A percentile compares a stretch with the other conserved stretches of the same genome.
phyloP scores from a whole-genome alignment of 2,888 invertebrate species.

The Lypha dubia region DNA sequence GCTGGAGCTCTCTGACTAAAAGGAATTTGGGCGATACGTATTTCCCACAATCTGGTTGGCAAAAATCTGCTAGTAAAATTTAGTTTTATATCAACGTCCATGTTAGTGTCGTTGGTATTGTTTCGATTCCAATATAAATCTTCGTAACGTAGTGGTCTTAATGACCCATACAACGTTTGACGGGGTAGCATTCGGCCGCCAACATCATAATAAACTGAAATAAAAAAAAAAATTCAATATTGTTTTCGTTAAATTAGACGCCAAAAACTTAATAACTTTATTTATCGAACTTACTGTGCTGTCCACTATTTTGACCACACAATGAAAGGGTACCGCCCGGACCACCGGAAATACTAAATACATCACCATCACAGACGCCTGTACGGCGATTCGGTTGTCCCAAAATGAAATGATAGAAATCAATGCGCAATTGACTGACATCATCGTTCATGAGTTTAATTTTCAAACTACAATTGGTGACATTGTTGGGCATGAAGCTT shows the following conservation, averaged over 20 bases:
- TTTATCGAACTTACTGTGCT: constrained; percentile 87
- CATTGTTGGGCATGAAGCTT: constrained; percentile 87
- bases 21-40: constrained; percentile 90
- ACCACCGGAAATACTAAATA: constrained; percentile 86
- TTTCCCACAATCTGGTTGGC: constrained; percentile 90
- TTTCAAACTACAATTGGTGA: constrained; percentile 88
- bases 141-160: constrained; percentile 74
- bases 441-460: constrained; percentile 90
- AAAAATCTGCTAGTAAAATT: constrained; percentile 86
- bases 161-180: constrained; percentile 77
- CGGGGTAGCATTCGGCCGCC: constrained; percentile 76
- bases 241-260: no score
- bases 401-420: constrained; percentile 92
- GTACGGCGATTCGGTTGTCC: constrained; percentile 92
- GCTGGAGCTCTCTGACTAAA: constrained; percentile 90
- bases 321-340: constrained; percentile 86
- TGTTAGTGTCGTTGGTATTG: constrained; percentile 69
- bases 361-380: constrained; percentile 91
- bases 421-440: constrained; percentile 92
- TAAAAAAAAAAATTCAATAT: background rate
- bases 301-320: constrained; percentile 93
- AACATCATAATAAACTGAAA: constrained; percentile 82
- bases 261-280: background rate
- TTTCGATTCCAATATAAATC: constrained; percentile 73
- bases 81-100: constrained; percentile 82